These are phyloP conservation scores for Poliocrania exsul DNA, from an alignment of 2,797 vertebrate genomes.

Conservation along the genomic window DNA sequence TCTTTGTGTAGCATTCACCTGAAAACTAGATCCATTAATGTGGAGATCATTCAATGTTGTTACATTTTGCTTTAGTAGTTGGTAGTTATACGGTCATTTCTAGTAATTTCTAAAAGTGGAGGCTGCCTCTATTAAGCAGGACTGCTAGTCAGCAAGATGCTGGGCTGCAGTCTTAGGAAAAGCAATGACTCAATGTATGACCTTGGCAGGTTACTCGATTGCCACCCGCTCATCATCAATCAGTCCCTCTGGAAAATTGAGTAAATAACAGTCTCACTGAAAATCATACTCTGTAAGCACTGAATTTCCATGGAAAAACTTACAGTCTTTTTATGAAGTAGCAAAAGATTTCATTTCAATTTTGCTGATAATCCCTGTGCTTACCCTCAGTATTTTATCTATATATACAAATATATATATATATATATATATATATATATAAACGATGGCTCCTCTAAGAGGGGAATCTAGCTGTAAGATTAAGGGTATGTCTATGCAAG, in stretches of 20 bases:
- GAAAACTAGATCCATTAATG: not conserved
- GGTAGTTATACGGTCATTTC: not conserved
- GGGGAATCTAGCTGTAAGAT: not conserved
- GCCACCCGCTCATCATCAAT: not conserved
- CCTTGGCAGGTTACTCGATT: not conserved
- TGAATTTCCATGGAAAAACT: not conserved
- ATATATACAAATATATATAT: not conserved
- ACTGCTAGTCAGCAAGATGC: not conserved
- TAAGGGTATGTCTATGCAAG: not conserved
- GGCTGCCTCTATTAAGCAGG: not conserved
- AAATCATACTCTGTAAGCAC: not conserved
- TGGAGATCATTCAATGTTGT: not conserved
- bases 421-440: not conserved
- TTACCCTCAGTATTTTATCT: not conserved
- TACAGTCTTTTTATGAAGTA: not conserved
- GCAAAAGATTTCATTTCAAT: not conserved
- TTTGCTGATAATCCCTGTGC: not conserved
- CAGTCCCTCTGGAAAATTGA: not conserved
- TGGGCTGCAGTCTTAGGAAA: not conserved
- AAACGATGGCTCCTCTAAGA: not conserved
- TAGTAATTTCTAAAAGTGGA: not conserved
- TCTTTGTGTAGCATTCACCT: not conserved
- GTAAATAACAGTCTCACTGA: not conserved
- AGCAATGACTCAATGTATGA: not conserved
- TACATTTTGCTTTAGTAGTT: not conserved